These are phyloP conservation scores for Sphaerodactylus townsendi DNA, from an alignment of 2,113 vertebrate genomes.

Conservation along the genomic window DNA sequence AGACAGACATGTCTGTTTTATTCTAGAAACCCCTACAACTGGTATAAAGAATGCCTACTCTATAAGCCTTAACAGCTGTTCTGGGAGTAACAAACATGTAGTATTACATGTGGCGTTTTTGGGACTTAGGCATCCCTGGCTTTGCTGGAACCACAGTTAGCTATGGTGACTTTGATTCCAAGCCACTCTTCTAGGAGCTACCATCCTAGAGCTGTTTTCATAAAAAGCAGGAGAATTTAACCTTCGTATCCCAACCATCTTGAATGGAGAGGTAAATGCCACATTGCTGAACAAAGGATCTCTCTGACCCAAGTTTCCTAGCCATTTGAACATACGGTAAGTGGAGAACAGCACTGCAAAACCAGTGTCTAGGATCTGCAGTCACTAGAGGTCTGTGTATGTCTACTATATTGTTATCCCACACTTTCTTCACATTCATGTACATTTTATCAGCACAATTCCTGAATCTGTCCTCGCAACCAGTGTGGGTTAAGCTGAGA, in stretches of 20 bases:
- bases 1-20: not conserved
- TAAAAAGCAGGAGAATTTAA: not conserved
- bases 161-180: not conserved
- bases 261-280: not conserved
- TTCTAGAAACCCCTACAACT: not conserved
- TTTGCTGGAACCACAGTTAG: not conserved
- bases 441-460: too few relatives aligned
- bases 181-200: not conserved
- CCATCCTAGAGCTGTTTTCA: not conserved
- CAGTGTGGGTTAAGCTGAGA: too few relatives aligned
- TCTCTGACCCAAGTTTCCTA: slow-evolving; percentile 8
- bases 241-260: not conserved
- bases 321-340: not conserved
- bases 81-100: not conserved
- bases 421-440: too few relatives aligned
- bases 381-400: too few relatives aligned
- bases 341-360: slow-evolving; percentile 1
- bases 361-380: not conserved
- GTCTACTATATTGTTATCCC: too few relatives aligned
- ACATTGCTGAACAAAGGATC: not conserved
- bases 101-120: not conserved
- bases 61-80: not conserved
- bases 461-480: too few relatives aligned
- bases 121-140: not conserved
- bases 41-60: not conserved